Evolutionary conservation across 2,797 vertebrate genomes (phyloP).

Genomic region (Nannoperca australis): DNA sequence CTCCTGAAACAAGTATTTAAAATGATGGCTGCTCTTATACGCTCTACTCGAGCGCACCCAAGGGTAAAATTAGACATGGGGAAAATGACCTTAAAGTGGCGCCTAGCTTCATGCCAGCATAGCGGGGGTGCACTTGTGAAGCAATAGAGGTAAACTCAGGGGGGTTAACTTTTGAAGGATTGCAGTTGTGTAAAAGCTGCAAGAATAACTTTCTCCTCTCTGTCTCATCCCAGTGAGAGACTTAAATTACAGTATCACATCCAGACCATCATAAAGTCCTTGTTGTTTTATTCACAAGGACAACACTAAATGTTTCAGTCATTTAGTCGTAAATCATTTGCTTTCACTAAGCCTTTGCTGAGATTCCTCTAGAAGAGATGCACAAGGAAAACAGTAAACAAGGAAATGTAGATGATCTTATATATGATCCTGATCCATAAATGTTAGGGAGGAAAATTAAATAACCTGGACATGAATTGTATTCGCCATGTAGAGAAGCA

Average conservation of each 20-base stretch:
- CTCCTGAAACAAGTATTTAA: conserved; percentile 86
- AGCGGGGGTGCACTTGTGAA: conserved; percentile 74
- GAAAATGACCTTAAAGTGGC: conserved; percentile 83
- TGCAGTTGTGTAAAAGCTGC: conserved; percentile 64
- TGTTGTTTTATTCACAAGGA: conserved; percentile 74
- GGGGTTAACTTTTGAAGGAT: conserved; percentile 77
- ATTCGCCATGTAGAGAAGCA: conserved; percentile 27
- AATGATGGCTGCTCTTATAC: conserved; percentile 83
- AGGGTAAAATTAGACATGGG: conserved; percentile 87
- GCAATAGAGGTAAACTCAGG: conserved; percentile 66
- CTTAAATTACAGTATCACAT: conserved; percentile 68
- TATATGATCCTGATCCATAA: conserved; percentile 47
- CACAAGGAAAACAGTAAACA: conserved; percentile 43
- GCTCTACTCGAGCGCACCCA: conserved; percentile 83
- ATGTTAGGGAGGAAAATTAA: conserved; percentile 44
- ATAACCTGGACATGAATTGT: conserved; percentile 27
- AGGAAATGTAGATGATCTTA: conserved; percentile 26
- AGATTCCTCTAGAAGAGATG: conserved; percentile 32
- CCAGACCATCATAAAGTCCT: conserved; percentile 64
- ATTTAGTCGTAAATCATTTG: conserved; percentile 74
- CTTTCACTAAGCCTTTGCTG: conserved; percentile 31
- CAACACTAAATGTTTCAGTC: conserved; percentile 71
- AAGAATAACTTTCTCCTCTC: conserved; percentile 72
- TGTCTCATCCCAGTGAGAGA: conserved; percentile 58
- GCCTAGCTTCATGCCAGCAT: conserved; percentile 69